Conservation (phyloP, 2,113 vertebrate species). For the Nesogale talazaci region DNA sequence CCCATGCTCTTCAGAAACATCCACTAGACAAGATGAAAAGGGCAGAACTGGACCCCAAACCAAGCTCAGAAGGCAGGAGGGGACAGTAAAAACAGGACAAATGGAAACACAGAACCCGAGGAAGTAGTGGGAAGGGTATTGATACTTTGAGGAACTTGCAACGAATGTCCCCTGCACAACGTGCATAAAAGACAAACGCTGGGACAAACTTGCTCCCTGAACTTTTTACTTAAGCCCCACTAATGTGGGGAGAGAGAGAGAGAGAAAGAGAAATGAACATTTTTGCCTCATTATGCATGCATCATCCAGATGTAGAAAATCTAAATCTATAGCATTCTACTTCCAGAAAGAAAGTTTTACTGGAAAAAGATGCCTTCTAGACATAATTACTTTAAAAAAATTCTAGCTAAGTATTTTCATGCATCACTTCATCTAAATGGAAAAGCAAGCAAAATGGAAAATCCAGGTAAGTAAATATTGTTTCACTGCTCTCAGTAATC, state of each 20-base stretch:
- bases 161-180: not conserved
- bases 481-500: conserved; percentile 25
- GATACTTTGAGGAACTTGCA: not conserved
- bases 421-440: conserved; percentile 30
- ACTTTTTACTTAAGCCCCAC: not conserved
- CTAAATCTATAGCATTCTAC: not conserved
- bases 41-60: not conserved
- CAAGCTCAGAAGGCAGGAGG: not conserved
- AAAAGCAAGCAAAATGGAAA: conserved; percentile 49
- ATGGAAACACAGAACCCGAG: not conserved
- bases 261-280: not conserved
- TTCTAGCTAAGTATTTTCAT: conserved; percentile 41
- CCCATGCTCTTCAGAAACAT: not conserved
- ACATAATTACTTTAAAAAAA: conserved; percentile 25
- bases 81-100: not conserved
- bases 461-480: conserved; percentile 48
- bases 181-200: not conserved
- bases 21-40: not conserved
- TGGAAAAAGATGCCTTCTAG: conserved; percentile 4
- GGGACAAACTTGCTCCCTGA: not conserved
- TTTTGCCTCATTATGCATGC: conserved; percentile 19
- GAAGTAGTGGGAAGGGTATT: not conserved
- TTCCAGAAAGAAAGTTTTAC: conserved; percentile 50
- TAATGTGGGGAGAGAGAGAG: not conserved
- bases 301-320: conserved; percentile 35